A percentile compares a stretch with the other conserved stretches of the same genome.
Evolutionary conservation across 2,797 vertebrate species (phyloP).

Genomic region (Serranus cabrilla): DNA sequence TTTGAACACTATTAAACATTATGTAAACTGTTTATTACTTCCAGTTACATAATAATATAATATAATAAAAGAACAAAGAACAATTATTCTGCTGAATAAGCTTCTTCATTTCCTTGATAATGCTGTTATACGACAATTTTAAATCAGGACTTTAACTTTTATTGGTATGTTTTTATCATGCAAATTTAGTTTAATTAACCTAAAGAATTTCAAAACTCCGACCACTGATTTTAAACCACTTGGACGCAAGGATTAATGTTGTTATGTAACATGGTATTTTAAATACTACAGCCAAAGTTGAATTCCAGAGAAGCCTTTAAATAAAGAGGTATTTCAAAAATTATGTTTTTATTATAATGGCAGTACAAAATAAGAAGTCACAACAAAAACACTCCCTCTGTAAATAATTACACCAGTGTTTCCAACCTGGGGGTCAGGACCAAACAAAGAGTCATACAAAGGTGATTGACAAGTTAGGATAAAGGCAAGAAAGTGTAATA

Average conservation of each 20-base stretch:
- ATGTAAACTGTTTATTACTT: too few species aligned
- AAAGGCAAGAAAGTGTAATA: not conserved
- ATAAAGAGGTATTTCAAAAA: not conserved
- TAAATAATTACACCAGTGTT: not conserved
- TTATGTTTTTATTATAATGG: not conserved
- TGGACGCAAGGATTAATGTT: not conserved
- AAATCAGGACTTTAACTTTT: not conserved
- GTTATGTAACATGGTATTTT: not conserved
- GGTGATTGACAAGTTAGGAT: too few species aligned
- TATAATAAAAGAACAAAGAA: too few species aligned
- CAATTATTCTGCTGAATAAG: too few species aligned
- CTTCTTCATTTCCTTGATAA: not conserved
- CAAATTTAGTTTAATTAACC: not conserved
- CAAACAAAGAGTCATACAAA: not conserved
- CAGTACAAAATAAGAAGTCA: not conserved
- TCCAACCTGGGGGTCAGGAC: not conserved
- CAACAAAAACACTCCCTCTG: not conserved
- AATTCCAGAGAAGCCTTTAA: not conserved
- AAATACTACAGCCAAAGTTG: conserved; percentile 9
- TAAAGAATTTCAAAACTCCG: not conserved
- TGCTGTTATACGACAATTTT: too few species aligned
- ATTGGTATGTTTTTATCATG: not conserved
- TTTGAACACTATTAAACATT: too few species aligned
- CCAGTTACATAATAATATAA: too few species aligned
- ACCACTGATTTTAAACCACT: not conserved